Evolutionary conservation across 2,888 invertebrate genomes (phyloP), one percentile per base, ranked within the genome.

Genomic region (Cheilosia vulpina): DNA sequence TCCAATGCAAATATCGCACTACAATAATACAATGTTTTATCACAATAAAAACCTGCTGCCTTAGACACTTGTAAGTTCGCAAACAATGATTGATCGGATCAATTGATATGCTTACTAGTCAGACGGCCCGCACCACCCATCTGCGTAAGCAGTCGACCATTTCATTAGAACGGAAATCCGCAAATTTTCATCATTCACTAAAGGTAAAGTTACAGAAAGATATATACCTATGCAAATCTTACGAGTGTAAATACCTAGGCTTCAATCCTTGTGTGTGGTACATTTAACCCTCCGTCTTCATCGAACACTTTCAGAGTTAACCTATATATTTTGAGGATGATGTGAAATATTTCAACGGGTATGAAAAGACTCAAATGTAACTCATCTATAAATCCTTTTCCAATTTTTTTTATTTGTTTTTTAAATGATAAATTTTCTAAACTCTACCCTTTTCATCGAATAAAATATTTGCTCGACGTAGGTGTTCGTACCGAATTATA

Each of bases 391-490:
- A 71, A 71, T 78, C 71, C 69, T 78, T 63, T 71, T 63, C 69
- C 62, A 71, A 63, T 77, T 69, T 62, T 69, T 62, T 34, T 34
- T 69, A 13, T 38, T 77, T 66, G 55, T 63, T 57, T 38, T 50
- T 34, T 27, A 58, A 38, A 69, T 71, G 55, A 78, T 71, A 57
- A 53, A 71, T 78, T 71, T 57, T 65, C 57, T 60, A 53, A 77
- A 41, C 50, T 65, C 50, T 50, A 78, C 78, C 71, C 78, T 71
- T 71, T 63, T 71, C 63, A 71, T 71, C 57, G 71, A 78, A 78
- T 69, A 50, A 62, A 71, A 78, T 77, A 65, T 78, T 78, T 78
- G 69, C 57, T 63, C 50, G 21, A 2, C 2, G 7, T 1, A 7
- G 0, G n/a, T 50, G 71, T 71, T 65, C 50, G 58, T 63, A 71